A percentile compares a stretch with the other conserved stretches of the same genome.
phyloP scores from a whole-genome alignment of 2,797 vertebrate species.

The Lindbergichthys nudifrons region DNA sequence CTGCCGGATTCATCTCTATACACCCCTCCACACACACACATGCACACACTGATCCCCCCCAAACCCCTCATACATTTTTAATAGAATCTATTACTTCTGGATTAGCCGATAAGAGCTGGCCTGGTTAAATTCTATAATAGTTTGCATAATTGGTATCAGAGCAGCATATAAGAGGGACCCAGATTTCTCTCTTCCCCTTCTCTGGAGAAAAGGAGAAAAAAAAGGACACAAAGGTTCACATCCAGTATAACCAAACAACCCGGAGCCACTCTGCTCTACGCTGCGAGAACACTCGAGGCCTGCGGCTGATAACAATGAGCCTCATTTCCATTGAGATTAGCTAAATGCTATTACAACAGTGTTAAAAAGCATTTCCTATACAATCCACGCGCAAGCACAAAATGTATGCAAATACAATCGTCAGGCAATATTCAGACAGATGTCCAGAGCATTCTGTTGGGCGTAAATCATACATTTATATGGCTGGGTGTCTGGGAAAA shows the following conservation, averaged over 20 bases:
- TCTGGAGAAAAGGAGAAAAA: slow-evolving; percentile 37
- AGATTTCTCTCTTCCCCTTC: slow-evolving; percentile 70
- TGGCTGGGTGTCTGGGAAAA: slow-evolving; percentile 36
- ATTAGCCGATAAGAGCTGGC: slow-evolving; percentile 86
- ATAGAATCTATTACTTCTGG: slow-evolving; percentile 90
- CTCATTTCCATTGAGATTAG: slow-evolving; percentile 82
- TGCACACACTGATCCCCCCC: slow-evolving; percentile 27
- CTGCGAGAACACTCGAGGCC: slow-evolving; percentile 70
- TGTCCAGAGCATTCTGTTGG: slow-evolving; percentile 60
- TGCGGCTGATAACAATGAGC: slow-evolving; percentile 73
- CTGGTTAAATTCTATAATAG: slow-evolving; percentile 87
- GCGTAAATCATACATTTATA: slow-evolving; percentile 66
- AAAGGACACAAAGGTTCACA: slow-evolving; percentile 74
- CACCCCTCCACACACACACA: slow-evolving; percentile 28
- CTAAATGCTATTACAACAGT: slow-evolving; percentile 75
- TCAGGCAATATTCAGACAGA: slow-evolving; percentile 65
- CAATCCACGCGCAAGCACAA: slow-evolving; percentile 60
- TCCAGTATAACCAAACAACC: slow-evolving; percentile 75
- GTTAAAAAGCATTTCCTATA: slow-evolving; percentile 65
- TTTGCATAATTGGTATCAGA: slow-evolving; percentile 88
- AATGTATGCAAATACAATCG: slow-evolving; percentile 69
- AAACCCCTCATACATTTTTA: slow-evolving; percentile 86
- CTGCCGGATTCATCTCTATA: slow-evolving; percentile 74
- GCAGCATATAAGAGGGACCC: slow-evolving; percentile 70
- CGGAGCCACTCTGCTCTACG: slow-evolving; percentile 55